Percentiles rank a stretch among this genome's conserved stretches.
These are phyloP conservation scores for Hirtodrosophila confusa DNA, from an alignment of 2,888 invertebrate genomes.

Conservation along the genomic window DNA sequence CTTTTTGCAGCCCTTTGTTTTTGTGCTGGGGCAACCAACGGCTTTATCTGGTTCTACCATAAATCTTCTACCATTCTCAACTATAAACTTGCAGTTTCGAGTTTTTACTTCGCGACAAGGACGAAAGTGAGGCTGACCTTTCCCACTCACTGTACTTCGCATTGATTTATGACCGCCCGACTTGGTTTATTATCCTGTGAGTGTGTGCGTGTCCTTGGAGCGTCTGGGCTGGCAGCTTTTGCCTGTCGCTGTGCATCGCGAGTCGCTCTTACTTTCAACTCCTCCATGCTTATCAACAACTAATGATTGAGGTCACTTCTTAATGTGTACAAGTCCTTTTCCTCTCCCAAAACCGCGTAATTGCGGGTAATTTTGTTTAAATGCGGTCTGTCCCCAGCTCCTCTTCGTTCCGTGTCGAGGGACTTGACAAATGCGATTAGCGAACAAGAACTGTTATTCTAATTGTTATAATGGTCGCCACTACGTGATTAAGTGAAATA, in stretches of 20 bases:
- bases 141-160: constrained; percentile 33
- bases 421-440: constrained; percentile 66
- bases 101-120: constrained; percentile 42
- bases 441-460: constrained; percentile 43
- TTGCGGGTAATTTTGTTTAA: constrained; percentile 69
- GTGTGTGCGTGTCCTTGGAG: constrained; percentile 11
- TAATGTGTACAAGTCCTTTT: constrained; percentile 25
- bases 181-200: constrained; percentile 52
- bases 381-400: constrained; percentile 29
- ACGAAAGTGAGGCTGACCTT: constrained; percentile 42
- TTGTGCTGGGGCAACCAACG: constrained; percentile 45
- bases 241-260: constrained; percentile 28
- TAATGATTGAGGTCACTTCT: constrained; percentile 73
- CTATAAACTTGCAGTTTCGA: constrained; percentile 40
- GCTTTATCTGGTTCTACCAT: constrained; percentile 61
- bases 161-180: constrained; percentile 65
- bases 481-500: too few relatives aligned
- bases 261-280: constrained; percentile 36
- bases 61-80: constrained; percentile 64
- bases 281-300: constrained; percentile 64
- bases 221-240: constrained; percentile 44
- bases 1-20: constrained; percentile 23
- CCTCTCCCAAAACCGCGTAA: constrained; percentile 41
- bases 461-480: constrained; percentile 14
- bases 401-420: constrained; percentile 9